Evolutionary conservation across 2,113 vertebrate species (phyloP).

Genomic region (Micronycteris hirsuta): DNA sequence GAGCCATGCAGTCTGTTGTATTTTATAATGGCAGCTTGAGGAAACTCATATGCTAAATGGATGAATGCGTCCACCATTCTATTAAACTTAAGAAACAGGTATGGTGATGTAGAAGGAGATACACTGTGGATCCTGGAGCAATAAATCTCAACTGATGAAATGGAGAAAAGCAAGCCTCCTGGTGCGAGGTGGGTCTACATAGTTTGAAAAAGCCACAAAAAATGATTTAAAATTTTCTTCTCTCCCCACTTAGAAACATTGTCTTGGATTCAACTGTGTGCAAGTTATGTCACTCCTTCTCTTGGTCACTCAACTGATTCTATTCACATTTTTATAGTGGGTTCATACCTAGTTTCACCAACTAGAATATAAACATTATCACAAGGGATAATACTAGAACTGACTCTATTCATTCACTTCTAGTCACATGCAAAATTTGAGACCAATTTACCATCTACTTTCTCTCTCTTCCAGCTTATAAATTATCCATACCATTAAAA

Average conservation of each 20-base stretch:
- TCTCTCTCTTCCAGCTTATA: neutral
- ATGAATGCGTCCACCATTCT: neutral
- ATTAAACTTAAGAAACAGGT: conserved; percentile 13
- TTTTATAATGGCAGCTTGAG: neutral
- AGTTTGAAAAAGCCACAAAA: neutral
- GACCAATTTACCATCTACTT: neutral
- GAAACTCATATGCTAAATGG: neutral
- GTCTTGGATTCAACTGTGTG: neutral
- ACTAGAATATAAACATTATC: neutral
- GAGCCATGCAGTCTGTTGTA: neutral
- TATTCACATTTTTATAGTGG: neutral
- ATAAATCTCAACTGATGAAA: neutral
- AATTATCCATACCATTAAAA: neutral
- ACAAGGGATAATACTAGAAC: neutral
- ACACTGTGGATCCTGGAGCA: neutral
- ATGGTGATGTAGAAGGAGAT: neutral
- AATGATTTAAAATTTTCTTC: neutral
- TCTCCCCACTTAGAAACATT: neutral
- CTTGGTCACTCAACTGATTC: neutral
- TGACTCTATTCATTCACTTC: neutral
- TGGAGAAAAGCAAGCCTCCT: neutral
- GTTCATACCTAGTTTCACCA: neutral
- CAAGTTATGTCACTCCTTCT: neutral
- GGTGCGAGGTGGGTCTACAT: neutral
- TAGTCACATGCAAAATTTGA: neutral